phyloP scores from a whole-genome alignment of 2,113 vertebrate species.

The Aythya baeri region DNA sequence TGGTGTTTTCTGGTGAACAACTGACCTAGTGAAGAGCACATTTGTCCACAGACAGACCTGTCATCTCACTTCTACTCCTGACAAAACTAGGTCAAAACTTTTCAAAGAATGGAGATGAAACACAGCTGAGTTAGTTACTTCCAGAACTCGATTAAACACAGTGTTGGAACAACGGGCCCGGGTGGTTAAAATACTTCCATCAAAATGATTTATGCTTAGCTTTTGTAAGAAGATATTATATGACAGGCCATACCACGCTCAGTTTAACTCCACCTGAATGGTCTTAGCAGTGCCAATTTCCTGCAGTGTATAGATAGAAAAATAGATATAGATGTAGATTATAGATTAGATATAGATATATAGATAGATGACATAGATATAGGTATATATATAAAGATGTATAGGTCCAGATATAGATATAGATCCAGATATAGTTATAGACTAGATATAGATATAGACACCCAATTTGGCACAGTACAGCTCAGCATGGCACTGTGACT shows the following conservation, averaged over 20 bases:
- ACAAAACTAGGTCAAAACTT: not conserved
- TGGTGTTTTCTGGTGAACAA: not conserved
- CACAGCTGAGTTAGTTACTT: not conserved
- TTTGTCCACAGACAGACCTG: not conserved
- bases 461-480: accelerated
- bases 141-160: not conserved
- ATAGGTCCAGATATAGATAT: not conserved
- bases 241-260: not conserved
- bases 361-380: too few relatives aligned
- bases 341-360: not conserved
- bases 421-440: not conserved
- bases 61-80: not conserved
- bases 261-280: not conserved
- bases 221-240: not conserved
- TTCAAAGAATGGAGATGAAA: not conserved
- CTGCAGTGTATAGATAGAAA: not conserved
- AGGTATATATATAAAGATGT: too few relatives aligned
- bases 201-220: not conserved
- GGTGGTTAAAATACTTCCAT: not conserved
- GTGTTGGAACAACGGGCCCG: accelerated
- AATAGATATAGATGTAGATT: not conserved
- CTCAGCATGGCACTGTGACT: accelerated
- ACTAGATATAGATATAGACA: too few relatives aligned
- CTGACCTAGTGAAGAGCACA: not conserved
- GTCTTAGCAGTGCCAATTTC: not conserved